These are phyloP conservation scores for Lasioglossum malachurum DNA, from an alignment of 2,888 invertebrate species.

Conservation along the genomic window DNA sequence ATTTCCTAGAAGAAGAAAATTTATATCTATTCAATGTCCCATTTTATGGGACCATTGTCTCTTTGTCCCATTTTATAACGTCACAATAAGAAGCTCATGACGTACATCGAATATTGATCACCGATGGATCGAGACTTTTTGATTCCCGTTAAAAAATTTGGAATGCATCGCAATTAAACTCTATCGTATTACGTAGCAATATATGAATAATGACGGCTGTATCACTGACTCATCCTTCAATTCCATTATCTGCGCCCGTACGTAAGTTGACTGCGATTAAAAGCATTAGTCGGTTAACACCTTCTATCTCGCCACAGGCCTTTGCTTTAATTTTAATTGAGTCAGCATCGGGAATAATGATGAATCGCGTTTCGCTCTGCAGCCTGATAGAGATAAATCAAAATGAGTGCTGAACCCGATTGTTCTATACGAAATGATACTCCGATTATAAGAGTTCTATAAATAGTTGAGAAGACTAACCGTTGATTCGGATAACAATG, in stretches of 20 bases:
- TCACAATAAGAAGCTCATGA: not conserved
- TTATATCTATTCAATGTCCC: too few relatives aligned
- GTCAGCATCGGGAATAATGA: not conserved
- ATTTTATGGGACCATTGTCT: too few relatives aligned
- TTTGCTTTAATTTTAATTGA: not conserved
- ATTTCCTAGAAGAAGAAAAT: too few relatives aligned
- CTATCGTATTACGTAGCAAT: slow-evolving; percentile 29
- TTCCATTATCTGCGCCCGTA: slow-evolving; percentile 15
- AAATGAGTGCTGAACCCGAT: not conserved
- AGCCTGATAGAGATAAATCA: not conserved
- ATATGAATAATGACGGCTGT: slow-evolving; percentile 42
- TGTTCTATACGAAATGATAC: not conserved
- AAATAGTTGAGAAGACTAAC: not conserved
- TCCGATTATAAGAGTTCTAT: not conserved
- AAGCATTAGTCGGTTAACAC: not conserved
- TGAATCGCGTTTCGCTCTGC: not conserved
- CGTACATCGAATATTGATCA: not conserved
- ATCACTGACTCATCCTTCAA: slow-evolving; percentile 46
- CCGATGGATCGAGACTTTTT: not conserved
- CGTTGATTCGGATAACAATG: not conserved
- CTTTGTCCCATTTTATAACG: not conserved
- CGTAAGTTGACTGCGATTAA: slow-evolving; percentile 4
- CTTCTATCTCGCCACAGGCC: not conserved
- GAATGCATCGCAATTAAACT: slow-evolving; percentile 29
- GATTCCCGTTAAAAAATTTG: not conserved